phyloP scores from a whole-genome alignment of 2,888 invertebrate species.

The Coremacera marginata region DNA sequence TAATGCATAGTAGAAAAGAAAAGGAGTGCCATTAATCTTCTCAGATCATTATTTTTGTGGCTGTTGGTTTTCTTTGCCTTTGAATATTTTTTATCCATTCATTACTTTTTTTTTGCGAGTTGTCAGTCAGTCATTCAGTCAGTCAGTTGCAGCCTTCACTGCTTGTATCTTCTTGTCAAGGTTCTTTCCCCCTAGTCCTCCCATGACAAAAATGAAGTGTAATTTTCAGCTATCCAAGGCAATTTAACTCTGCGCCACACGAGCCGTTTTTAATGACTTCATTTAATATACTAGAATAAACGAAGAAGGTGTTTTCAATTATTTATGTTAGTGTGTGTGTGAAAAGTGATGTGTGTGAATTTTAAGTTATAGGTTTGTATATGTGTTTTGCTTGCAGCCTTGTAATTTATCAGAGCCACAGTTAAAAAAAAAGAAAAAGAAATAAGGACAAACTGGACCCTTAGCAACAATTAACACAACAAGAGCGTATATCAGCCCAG shows the following conservation, averaged over 20 bases:
- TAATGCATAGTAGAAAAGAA: background rate
- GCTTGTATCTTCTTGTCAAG: background rate
- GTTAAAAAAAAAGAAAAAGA: too few species aligned
- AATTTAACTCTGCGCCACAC: constrained; percentile 66
- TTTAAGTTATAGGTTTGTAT: background rate
- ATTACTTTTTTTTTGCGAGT: background rate
- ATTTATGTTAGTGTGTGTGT: background rate
- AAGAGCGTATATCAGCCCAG: too few species aligned
- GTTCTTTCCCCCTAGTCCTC: background rate
- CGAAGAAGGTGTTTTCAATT: background rate
- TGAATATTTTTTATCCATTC: background rate
- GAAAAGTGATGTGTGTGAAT: background rate
- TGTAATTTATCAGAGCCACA: background rate
- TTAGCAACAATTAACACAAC: too few species aligned
- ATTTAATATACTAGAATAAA: constrained; percentile 57
- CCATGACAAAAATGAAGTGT: constrained; percentile 45
- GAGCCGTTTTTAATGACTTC: constrained; percentile 67
- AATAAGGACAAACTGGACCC: too few species aligned
- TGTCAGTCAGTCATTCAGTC: constrained; percentile 2
- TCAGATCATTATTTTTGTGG: constrained; percentile 39
- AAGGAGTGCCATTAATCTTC: constrained; percentile 43
- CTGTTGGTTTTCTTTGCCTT: background rate
- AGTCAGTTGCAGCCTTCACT: background rate
- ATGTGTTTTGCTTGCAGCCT: background rate
- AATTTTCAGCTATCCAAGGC: constrained; percentile 65